Percentiles rank a stretch among this genome's conserved stretches.
phyloP scores from a whole-genome alignment of 2,113 vertebrate species.

The Rousettus leschenaultii region DNA sequence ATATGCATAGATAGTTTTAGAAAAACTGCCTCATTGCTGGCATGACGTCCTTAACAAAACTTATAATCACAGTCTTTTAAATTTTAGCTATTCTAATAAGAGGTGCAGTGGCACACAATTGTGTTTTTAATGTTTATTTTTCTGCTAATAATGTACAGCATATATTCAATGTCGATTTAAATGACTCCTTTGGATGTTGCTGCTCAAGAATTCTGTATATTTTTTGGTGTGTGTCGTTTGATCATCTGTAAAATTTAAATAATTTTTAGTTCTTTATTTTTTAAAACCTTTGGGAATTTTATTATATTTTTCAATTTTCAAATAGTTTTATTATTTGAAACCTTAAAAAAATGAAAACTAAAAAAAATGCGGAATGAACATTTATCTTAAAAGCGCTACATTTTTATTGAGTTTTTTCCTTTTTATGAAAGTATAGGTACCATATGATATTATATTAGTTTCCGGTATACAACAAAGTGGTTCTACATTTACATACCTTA shows the following conservation, averaged over 20 bases:
- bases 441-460: neutral
- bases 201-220: neutral
- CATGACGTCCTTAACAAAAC: neutral
- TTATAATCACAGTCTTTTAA: neutral
- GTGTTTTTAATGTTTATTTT: neutral
- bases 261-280: neutral
- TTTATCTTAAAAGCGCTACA: neutral
- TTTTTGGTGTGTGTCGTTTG: neutral
- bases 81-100: neutral
- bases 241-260: neutral
- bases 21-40: neutral
- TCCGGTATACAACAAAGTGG: neutral
- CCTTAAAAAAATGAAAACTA: neutral
- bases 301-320: neutral
- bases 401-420: neutral
- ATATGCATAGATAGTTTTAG: neutral
- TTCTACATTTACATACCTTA: neutral
- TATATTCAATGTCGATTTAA: neutral
- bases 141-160: neutral
- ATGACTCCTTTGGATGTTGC: neutral
- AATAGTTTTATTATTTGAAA: neutral
- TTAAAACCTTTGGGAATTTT: neutral
- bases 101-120: neutral
- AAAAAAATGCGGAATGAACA: neutral
- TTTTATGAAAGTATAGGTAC: neutral